Evolutionary conservation across 37 sponge, comb jelly and placozoan species (phyloP).

Genomic region (Agelas oroides): DNA sequence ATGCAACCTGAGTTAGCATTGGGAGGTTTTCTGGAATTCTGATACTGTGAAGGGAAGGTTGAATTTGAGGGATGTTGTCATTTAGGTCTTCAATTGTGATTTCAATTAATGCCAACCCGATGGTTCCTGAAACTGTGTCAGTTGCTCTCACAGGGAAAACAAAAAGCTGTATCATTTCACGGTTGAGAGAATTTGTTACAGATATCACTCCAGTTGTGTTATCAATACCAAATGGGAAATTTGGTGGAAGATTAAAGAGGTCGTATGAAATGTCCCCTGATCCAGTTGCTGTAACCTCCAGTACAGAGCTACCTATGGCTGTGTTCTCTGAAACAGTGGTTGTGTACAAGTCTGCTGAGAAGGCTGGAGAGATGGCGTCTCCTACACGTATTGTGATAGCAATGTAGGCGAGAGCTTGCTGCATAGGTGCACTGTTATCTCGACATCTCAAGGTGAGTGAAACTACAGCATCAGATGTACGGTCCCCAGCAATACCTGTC

Average conservation of each 20-base stretch:
- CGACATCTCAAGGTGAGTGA: constrained; percentile 45
- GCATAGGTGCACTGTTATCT: constrained; percentile 13
- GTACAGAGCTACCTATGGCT: constrained; percentile 7
- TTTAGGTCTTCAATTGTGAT: constrained; percentile 28
- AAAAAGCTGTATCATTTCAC: constrained; percentile 13
- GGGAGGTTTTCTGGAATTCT: constrained; percentile 30
- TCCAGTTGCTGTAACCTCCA: constrained; percentile 30
- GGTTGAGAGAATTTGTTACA: constrained; percentile 21
- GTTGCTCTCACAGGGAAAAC: constrained; percentile 52
- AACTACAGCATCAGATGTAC: constrained; percentile 1
- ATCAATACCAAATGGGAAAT: constrained; percentile 49
- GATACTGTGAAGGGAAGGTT: constrained; percentile 6
- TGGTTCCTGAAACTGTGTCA: constrained; percentile 7
- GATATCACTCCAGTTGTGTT: constrained; percentile 13
- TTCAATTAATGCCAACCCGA: constrained; percentile 15
- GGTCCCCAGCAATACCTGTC: neutral
- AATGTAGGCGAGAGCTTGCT: constrained; percentile 3
- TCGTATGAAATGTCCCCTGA: neutral
- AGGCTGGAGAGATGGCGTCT: constrained; percentile 2
- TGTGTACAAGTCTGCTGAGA: constrained; percentile 7
- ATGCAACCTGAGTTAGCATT: neutral
- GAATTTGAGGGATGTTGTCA: constrained; percentile 50
- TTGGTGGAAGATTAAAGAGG: constrained; percentile 2
- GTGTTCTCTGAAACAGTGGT: constrained; percentile 30
- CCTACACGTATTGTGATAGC: constrained; percentile 10